Percentiles rank a stretch among this genome's conserved stretches.
Conservation (phyloP, 2,797 vertebrate species). For the Myotis pilosus region DNA sequence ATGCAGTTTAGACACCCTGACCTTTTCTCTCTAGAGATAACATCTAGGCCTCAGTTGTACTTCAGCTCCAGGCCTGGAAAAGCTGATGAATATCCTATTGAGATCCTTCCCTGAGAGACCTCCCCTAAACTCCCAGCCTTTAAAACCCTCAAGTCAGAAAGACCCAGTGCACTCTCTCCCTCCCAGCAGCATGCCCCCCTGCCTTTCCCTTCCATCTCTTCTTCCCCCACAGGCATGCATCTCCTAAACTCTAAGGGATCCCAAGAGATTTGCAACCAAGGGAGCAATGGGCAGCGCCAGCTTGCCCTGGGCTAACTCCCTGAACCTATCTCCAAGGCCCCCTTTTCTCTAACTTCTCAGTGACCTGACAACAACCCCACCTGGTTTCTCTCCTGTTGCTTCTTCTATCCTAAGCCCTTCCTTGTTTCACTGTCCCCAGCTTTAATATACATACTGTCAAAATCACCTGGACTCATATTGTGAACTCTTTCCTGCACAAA, state of each 20-base stretch:
- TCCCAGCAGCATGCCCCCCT: background rate
- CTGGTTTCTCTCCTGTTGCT: background rate
- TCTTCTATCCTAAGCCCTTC: background rate
- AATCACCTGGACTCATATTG: background rate
- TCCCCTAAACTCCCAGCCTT: background rate
- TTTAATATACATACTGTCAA: background rate
- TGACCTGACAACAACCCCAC: background rate
- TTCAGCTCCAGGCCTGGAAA: background rate
- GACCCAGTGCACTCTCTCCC: background rate
- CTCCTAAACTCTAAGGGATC: background rate
- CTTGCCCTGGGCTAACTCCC: background rate
- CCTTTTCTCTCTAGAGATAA: background rate
- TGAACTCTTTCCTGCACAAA: background rate
- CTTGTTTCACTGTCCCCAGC: background rate
- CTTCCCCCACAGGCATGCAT: background rate
- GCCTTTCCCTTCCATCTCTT: background rate
- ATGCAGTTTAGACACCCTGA: background rate
- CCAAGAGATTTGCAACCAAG: background rate
- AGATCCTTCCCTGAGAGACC: background rate
- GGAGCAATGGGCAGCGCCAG: background rate
- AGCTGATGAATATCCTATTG: background rate
- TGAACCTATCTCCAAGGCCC: background rate
- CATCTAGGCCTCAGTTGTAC: background rate
- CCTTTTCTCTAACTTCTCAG: background rate
- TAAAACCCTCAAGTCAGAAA: background rate